Conservation (phyloP, 2,113 vertebrate species). For the Furnarius figulus region DNA sequence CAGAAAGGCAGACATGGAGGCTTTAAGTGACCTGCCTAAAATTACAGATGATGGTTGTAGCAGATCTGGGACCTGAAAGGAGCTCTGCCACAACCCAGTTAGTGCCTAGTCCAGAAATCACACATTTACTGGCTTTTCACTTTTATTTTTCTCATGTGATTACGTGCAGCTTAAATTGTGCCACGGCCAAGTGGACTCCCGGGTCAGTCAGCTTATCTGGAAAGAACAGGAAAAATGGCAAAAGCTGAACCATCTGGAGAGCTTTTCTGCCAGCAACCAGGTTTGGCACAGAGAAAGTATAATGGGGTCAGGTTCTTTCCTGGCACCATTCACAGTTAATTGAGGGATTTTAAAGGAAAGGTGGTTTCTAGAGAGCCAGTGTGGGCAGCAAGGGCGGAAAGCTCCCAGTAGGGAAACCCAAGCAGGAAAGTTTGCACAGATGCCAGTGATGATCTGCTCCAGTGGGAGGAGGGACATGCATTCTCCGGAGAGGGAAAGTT, state of each 20-base stretch:
- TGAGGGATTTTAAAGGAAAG: constrained; percentile 11
- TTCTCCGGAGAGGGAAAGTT: not conserved
- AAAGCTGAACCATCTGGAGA: not conserved
- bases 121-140: not conserved
- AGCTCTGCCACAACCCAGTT: not conserved
- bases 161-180: not conserved
- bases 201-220: not conserved
- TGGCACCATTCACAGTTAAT: not conserved
- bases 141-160: not conserved
- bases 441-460: not conserved
- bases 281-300: not conserved
- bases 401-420: not conserved
- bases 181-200: not conserved
- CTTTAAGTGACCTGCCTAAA: not conserved
- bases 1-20: not conserved
- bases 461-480: rapidly evolving
- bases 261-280: not conserved
- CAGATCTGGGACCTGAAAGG: not conserved
- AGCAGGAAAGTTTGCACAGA: not conserved
- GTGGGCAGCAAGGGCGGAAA: not conserved
- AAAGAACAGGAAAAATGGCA: not conserved
- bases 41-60: not conserved
- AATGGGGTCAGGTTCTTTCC: not conserved
- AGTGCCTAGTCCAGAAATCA: not conserved
- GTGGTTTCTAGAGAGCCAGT: not conserved